These are phyloP conservation scores for Romanogobio albipinnatus DNA, from an alignment of 2,113 vertebrate genomes.

Conservation along the genomic window DNA sequence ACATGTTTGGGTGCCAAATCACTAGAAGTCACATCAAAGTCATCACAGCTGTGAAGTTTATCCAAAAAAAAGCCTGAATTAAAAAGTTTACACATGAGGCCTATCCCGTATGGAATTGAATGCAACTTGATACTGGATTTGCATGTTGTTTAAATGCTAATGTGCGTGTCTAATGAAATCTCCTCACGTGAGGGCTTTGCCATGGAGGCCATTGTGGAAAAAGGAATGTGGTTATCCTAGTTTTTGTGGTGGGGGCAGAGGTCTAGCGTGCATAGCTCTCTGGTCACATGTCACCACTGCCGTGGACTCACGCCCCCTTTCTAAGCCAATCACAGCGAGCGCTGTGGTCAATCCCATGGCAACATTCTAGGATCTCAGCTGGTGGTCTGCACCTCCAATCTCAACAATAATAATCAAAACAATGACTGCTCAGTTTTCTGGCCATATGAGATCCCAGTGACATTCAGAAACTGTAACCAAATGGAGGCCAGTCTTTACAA, in stretches of 20 bases:
- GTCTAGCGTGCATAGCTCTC: constrained; percentile 46
- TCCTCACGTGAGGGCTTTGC: constrained; percentile 62
- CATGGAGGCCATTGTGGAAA: constrained; percentile 56
- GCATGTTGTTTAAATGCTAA: constrained; percentile 6
- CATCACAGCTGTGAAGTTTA: neutral
- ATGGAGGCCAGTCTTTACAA: neutral
- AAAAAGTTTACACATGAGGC: neutral
- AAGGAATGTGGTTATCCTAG: constrained; percentile 67
- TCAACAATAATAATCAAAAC: constrained; percentile 51
- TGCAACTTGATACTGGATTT: neutral
- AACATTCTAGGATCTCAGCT: neutral
- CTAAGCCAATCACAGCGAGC: constrained; percentile 68
- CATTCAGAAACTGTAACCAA: neutral
- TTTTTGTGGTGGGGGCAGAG: constrained; percentile 42
- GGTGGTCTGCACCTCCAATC: constrained; percentile 36
- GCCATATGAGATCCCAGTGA: constrained; percentile 14
- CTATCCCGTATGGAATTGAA: neutral
- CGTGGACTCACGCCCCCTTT: constrained; percentile 68
- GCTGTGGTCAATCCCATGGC: constrained; percentile 57
- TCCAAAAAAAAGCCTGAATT: neutral
- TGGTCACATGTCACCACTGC: constrained; percentile 66
- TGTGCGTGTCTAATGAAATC: constrained; percentile 32
- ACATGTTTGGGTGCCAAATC: constrained; percentile 11
- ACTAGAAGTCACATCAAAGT: constrained; percentile 7
- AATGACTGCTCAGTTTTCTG: constrained; percentile 39